Evolutionary conservation across 2,113 vertebrate genomes (phyloP).

Genomic region (Ictalurus punctatus): DNA sequence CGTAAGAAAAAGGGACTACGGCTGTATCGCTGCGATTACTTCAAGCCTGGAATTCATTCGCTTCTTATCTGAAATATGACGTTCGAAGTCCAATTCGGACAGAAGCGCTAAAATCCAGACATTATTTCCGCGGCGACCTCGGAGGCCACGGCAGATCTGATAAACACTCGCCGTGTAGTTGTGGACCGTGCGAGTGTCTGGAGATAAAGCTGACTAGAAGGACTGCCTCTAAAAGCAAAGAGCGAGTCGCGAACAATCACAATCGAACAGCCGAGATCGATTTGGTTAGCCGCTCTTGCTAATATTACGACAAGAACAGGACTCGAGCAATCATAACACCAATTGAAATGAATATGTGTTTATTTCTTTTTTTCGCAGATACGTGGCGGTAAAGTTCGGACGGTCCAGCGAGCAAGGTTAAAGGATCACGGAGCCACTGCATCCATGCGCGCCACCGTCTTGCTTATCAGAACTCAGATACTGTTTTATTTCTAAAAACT

Average conservation of each 20-base stretch:
- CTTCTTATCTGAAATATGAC: slow-evolving; percentile 33
- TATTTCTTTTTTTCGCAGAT: background rate
- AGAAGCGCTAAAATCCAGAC: slow-evolving; percentile 28
- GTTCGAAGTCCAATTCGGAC: slow-evolving; percentile 1
- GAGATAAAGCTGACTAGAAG: background rate
- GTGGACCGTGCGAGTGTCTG: background rate
- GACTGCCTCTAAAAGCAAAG: slow-evolving; percentile 9
- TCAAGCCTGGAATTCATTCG: slow-evolving; percentile 38
- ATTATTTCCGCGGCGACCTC: slow-evolving; percentile 20
- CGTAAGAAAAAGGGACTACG: background rate
- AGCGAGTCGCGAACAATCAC: background rate
- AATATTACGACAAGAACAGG: background rate
- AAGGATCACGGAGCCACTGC: background rate
- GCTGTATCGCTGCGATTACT: background rate
- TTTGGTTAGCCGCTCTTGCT: background rate
- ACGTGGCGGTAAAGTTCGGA: background rate
- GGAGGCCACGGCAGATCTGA: slow-evolving; percentile 19
- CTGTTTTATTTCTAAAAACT: background rate
- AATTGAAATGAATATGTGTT: too few relatives aligned
- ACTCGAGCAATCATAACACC: background rate
- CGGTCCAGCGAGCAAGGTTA: background rate
- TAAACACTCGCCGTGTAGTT: background rate
- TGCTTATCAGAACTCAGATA: background rate
- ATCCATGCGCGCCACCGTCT: background rate
- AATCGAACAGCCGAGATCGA: background rate